These are phyloP conservation scores for Eidolon helvum DNA, from an alignment of 2,113 vertebrate genomes.

Conservation along the genomic window DNA sequence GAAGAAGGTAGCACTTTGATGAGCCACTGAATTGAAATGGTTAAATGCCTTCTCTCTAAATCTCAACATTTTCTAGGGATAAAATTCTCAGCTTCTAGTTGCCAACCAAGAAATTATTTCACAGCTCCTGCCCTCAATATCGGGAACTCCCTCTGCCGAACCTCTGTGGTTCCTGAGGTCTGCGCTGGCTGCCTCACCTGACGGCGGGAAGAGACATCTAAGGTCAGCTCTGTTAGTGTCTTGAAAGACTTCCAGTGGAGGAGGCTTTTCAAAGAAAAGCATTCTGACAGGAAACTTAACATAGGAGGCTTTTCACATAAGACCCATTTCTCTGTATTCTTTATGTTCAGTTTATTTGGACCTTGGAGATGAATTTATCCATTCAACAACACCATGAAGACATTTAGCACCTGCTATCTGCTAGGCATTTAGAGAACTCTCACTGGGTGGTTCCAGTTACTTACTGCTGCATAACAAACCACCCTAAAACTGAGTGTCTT, in stretches of 20 bases:
- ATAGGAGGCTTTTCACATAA: neutral
- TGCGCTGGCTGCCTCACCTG: neutral
- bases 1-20: neutral
- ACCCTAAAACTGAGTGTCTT: neutral
- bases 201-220: neutral
- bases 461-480: neutral
- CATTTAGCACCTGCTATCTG: neutral
- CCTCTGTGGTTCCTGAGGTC: neutral
- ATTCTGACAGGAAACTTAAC: neutral
- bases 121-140: neutral
- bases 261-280: neutral
- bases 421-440: neutral
- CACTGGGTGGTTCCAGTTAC: neutral
- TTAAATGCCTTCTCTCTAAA: neutral
- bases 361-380: neutral
- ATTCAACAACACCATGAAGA: neutral
- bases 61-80: neutral
- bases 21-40: neutral
- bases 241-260: neutral
- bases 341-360: neutral
- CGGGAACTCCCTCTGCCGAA: neutral
- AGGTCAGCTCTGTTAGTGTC: neutral
- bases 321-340: neutral
- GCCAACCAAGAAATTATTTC: neutral
- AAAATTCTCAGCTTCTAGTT: conserved; percentile 31